These are phyloP conservation scores for Medauroidea extradentata DNA, from an alignment of 1,140 invertebrate species.

Conservation along the genomic window DNA sequence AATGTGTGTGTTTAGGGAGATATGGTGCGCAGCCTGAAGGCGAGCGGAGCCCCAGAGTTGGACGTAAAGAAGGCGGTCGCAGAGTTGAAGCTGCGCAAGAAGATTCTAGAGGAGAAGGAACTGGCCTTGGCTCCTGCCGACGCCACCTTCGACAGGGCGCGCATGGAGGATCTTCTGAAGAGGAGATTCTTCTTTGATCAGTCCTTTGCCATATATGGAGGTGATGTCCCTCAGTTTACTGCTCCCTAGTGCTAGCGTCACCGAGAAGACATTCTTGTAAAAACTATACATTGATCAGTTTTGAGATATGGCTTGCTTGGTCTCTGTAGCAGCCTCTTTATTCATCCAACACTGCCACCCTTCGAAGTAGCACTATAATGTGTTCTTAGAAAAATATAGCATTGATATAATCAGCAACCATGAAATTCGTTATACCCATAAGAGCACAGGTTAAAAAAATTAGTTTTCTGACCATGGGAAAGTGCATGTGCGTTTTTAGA, in stretches of 20 bases:
- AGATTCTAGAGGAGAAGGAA: slow-evolving; percentile 91
- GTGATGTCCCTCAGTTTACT: too few relatives aligned
- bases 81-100: slow-evolving; percentile 88
- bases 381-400: too few relatives aligned
- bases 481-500: too few relatives aligned
- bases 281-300: too few relatives aligned
- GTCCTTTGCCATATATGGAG: slow-evolving; percentile 99
- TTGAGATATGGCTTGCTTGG: neutral
- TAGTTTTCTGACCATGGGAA: too few relatives aligned
- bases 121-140: slow-evolving; percentile 70
- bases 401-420: too few relatives aligned
- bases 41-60: slow-evolving; percentile 77
- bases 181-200: slow-evolving; percentile 98
- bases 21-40: slow-evolving; percentile 81
- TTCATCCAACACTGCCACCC: slow-evolving; percentile 5
- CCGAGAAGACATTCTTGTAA: too few relatives aligned
- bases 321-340: neutral
- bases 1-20: slow-evolving; percentile 69
- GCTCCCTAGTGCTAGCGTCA: too few relatives aligned
- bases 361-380: neutral
- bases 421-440: too few relatives aligned
- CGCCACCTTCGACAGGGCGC: slow-evolving; percentile 79
- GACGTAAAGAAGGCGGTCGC: slow-evolving; percentile 92
- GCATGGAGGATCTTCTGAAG: slow-evolving; percentile 97
- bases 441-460: too few relatives aligned